Base-by-base conservation (phyloP, 2,797 vertebrate genomes). In the Myotis findleyi region DNA sequence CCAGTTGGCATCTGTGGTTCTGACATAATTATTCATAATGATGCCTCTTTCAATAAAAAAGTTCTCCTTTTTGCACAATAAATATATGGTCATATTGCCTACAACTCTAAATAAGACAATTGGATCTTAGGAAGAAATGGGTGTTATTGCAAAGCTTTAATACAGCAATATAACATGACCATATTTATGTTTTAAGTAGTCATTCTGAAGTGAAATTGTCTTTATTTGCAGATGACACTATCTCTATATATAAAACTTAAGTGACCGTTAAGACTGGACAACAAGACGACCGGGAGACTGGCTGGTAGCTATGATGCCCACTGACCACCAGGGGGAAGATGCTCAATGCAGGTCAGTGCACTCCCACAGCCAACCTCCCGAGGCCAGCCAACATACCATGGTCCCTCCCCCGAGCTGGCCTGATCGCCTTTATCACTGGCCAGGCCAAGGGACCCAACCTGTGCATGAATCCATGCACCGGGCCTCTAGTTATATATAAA, bases 1-100 rank as follows among this genome's bases (percentile, higher is more conserved):
- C 62, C 80, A 84, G 27, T 2, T 87, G 51, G 81, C 62, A 89
- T 21, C 71, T 84, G 41, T 62, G 17, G 17, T 59, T 47, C 36
- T 69, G 20, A 76, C 93, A 89, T 47, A 69, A 94, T 47, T 71
- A 71, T 71, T 69, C 59, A 75, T 38, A 47, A 69, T 59, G 25
- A 59, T 49, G 55, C 11, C 36, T 53, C 66, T 57, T 38, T n/a
- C n/a, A n/a, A n/a, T n/a, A n/a, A 57, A 57, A 47, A 83, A 88
- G 30, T 14, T 33, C 21, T 75, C 51, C 59, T 68, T 75, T 66
- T 66, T 73, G 27, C 11, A 89, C 33, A 69, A 25, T 11, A 77
- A 83, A 84, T 59, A 41, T 75, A 55, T 44, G 20, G 7, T n/a
- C 6, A 33, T n/a, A 72, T 69, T 73, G 44, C 4, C 21, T 68